Evolutionary conservation across 1,140 invertebrate species (phyloP).

Genomic region (Micrasema longulum): DNA sequence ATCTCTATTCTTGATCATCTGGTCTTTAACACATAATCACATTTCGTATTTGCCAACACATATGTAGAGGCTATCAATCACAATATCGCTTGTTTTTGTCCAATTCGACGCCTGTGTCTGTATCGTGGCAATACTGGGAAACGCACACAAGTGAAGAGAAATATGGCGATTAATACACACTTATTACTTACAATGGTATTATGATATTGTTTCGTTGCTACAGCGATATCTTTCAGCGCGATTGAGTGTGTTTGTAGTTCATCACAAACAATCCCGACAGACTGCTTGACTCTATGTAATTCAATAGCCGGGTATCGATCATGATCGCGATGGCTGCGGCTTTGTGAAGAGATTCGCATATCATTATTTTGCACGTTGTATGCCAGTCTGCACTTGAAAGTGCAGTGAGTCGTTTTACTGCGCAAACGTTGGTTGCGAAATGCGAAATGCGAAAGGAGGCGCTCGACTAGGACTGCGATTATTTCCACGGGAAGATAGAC

Average conservation of each 20-base stretch:
- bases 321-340: slow-evolving; percentile 20
- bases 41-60: too few relatives aligned
- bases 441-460: slow-evolving; percentile 17
- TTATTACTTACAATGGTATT: too few relatives aligned
- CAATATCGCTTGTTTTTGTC: too few relatives aligned
- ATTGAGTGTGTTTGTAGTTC: too few relatives aligned
- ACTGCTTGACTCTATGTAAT: slow-evolving; percentile 37
- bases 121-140: too few relatives aligned
- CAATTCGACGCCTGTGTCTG: too few relatives aligned
- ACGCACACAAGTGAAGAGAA: too few relatives aligned
- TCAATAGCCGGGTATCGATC: slow-evolving; percentile 30
- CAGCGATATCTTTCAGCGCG: background rate
- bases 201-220: background rate
- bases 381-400: slow-evolving; percentile 27
- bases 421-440: slow-evolving; percentile 14
- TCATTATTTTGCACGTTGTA: slow-evolving; percentile 29
- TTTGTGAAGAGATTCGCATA: slow-evolving; percentile 23
- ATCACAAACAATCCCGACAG: slow-evolving; percentile 10
- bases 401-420: slow-evolving; percentile 28
- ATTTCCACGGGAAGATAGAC: slow-evolving; percentile 6
- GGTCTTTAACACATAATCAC: too few relatives aligned
- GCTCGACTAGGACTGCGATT: background rate
- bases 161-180: too few relatives aligned
- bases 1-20: too few relatives aligned
- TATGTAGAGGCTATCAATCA: too few relatives aligned